Conservation (phyloP, 2,797 vertebrate genomes). For the Pseudochirops cupreus region DNA sequence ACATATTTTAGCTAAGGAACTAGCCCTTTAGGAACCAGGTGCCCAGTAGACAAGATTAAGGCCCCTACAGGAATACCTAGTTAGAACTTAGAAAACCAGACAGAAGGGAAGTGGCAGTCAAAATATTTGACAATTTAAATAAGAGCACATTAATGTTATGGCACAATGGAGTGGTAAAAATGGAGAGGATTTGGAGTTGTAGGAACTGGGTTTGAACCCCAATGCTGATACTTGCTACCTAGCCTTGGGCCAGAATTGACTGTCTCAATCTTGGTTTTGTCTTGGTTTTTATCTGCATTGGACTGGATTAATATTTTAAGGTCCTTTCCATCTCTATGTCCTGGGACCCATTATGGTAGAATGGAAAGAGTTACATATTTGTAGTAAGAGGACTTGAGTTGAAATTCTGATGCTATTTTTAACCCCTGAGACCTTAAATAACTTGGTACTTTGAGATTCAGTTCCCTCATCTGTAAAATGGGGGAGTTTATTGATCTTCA, state of each 20-base stretch:
- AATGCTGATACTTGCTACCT: not conserved
- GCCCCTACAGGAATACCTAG: not conserved
- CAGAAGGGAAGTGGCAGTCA: not conserved
- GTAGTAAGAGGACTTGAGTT: not conserved
- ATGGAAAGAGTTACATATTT: not conserved
- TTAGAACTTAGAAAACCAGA: not conserved
- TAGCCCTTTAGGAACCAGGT: not conserved
- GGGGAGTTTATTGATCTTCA: not conserved
- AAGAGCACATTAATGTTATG: not conserved
- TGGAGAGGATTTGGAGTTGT: not conserved
- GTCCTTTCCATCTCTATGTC: not conserved
- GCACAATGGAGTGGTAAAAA: not conserved
- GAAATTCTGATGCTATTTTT: not conserved
- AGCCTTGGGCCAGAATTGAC: not conserved
- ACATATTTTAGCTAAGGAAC: not conserved
- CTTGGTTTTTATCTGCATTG: not conserved
- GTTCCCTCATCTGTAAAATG: not conserved
- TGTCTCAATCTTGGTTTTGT: not conserved
- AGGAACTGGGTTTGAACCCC: not conserved
- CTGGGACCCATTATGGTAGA: not conserved
- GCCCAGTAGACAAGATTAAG: not conserved
- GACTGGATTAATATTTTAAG: not conserved
- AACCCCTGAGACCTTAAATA: not conserved
- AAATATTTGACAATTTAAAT: not conserved
- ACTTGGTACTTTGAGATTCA: not conserved